Conservation (phyloP, 2,888 invertebrate genomes). For the Therioaphis trifolii region DNA sequence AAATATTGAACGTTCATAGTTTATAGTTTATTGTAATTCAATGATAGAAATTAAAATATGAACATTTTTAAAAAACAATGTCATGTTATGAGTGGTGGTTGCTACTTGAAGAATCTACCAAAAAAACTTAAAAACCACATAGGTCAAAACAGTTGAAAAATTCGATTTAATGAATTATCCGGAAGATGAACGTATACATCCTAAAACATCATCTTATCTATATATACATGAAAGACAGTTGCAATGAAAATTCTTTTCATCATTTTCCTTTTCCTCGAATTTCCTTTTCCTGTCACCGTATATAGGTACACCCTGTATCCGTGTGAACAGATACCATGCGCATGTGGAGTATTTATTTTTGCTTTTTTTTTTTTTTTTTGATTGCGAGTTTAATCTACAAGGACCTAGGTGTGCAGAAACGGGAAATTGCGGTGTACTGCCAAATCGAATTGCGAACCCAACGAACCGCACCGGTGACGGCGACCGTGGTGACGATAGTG, state of each 20-base stretch:
- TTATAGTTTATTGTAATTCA: no score
- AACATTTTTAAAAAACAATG: no score
- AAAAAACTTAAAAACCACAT: no score
- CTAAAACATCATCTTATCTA: no score
- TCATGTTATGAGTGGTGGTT: no score
- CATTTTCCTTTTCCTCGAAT: background rate
- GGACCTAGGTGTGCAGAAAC: background rate
- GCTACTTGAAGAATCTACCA: no score
- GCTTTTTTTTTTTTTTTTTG: background rate
- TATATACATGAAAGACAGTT: slow-evolving; percentile 24
- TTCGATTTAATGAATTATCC: no score
- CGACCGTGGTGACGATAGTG: background rate
- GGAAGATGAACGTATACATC: background rate
- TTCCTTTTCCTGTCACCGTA: no score
- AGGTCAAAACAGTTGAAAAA: no score
- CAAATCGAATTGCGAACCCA: slow-evolving; percentile 41
- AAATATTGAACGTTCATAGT: no score
- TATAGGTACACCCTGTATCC: no score
- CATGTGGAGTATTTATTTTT: slow-evolving; percentile 18
- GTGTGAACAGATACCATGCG: background rate
- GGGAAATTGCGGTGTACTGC: slow-evolving; percentile 38
- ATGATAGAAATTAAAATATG: no score
- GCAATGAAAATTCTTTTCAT: background rate
- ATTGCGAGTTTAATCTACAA: slow-evolving; percentile 32
- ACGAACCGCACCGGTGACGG: slow-evolving; percentile 46